Conservation (phyloP, 2,113 vertebrate genomes). For the Gadus chalcogrammus region DNA sequence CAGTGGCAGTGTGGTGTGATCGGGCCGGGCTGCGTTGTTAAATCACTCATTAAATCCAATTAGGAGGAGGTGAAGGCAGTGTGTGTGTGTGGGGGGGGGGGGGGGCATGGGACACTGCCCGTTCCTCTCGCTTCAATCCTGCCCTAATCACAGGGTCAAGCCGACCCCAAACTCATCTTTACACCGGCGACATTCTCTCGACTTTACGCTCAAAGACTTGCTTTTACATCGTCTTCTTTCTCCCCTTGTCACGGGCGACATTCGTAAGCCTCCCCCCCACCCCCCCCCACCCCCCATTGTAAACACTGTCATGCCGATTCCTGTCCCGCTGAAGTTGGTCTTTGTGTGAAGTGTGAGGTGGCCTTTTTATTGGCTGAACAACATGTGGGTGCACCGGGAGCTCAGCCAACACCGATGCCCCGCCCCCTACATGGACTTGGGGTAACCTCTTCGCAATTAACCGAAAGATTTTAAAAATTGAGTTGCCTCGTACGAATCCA, state of each 20-base stretch:
- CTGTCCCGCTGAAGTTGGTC: constrained; percentile 18
- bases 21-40: constrained; percentile 66
- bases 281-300: too few species aligned
- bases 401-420: too few species aligned
- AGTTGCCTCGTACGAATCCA: too few species aligned
- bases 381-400: too few species aligned
- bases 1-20: constrained; percentile 72
- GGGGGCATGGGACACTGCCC: constrained; percentile 34
- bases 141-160: not conserved
- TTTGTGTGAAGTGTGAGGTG: too few species aligned
- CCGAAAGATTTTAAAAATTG: too few species aligned
- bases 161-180: not conserved
- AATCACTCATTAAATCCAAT: constrained; percentile 81
- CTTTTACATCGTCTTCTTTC: too few species aligned
- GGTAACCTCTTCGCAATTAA: too few species aligned
- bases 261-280: too few species aligned
- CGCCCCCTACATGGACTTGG: too few species aligned
- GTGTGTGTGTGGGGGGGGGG: constrained; percentile 23
- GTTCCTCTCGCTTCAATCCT: constrained; percentile 37
- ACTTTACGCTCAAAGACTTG: not conserved
- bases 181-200: not conserved
- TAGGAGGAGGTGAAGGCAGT: constrained; percentile 45
- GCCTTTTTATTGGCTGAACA: too few species aligned
- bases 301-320: constrained; percentile 46
- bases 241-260: too few species aligned